phyloP scores from a whole-genome alignment of 2,888 invertebrate genomes.

The Acanthacorydalis orientalis region DNA sequence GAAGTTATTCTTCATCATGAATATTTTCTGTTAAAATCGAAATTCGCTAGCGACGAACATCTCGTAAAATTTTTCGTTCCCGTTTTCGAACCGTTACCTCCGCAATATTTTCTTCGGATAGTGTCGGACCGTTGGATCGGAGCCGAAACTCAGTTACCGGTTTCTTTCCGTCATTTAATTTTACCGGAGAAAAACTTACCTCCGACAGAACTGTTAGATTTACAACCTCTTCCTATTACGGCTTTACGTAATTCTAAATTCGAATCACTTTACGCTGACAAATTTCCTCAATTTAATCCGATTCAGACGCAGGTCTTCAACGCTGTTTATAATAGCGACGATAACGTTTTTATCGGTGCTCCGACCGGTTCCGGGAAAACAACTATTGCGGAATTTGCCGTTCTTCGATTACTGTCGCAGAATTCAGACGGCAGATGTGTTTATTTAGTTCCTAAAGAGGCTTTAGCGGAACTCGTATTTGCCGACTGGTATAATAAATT shows the following conservation, averaged over 20 bases:
- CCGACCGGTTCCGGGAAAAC: conserved; percentile 88
- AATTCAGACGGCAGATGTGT: conserved; percentile 72
- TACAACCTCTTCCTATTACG: conserved; percentile 89
- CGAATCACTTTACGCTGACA: conserved; percentile 70
- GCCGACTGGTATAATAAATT: conserved; percentile 88
- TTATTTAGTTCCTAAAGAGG: conserved; percentile 83
- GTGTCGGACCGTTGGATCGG: conserved; percentile 88
- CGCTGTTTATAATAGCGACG: conserved; percentile 94
- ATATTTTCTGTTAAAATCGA: conserved; percentile 79
- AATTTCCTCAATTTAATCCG: conserved; percentile 90
- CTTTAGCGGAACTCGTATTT: conserved; percentile 77
- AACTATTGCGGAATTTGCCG: conserved; percentile 89
- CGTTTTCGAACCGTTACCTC: conserved; percentile 94
- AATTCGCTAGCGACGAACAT: conserved; percentile 89
- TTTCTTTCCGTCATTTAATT: conserved; percentile 92
- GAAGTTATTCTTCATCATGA: conserved; percentile 91
- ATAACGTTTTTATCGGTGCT: conserved; percentile 92
- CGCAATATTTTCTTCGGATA: conserved; percentile 89
- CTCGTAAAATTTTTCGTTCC: conserved; percentile 96
- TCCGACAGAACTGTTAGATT: conserved; percentile 89
- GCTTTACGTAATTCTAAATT: conserved; percentile 77
- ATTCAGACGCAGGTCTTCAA: conserved; percentile 99
- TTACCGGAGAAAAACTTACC: conserved; percentile 97
- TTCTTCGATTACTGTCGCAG: conserved; percentile 67
- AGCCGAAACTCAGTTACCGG: conserved; percentile 88